Percentiles rank a stretch among this genome's conserved stretches.
Conservation (phyloP, 2,797 vertebrate species). For the Rachycentron canadum region DNA sequence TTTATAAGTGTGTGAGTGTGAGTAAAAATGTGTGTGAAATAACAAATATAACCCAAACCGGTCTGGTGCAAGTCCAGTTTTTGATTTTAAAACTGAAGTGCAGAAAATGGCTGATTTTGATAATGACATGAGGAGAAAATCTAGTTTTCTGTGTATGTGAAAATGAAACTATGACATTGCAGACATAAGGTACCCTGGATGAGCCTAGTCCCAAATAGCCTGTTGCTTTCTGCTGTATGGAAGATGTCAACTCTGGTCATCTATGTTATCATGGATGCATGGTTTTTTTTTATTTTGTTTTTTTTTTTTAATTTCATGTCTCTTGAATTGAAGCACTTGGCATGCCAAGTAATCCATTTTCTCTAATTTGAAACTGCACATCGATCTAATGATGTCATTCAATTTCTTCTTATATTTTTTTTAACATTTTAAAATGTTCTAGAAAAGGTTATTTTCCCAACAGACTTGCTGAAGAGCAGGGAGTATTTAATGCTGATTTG, state of each 20-base stretch:
- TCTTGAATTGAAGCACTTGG: too few species aligned
- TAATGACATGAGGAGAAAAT: neutral
- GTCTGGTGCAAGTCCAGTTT: neutral
- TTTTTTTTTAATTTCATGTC: too few species aligned
- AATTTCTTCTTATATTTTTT: neutral
- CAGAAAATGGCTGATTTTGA: too few species aligned
- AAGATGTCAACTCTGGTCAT: neutral
- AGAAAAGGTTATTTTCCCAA: neutral
- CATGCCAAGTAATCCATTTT: too few species aligned
- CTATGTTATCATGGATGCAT: too few species aligned
- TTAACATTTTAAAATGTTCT: neutral
- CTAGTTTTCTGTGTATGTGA: neutral
- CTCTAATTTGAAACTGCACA: neutral
- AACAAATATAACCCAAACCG: neutral
- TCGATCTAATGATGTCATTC: neutral
- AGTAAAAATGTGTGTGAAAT: neutral
- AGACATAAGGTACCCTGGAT: neutral
- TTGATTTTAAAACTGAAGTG: neutral
- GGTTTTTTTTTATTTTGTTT: too few species aligned
- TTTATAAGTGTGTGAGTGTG: too few species aligned
- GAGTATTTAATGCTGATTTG: neutral
- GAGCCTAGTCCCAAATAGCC: neutral
- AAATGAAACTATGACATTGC: conserved; percentile 21
- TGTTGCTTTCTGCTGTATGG: neutral
- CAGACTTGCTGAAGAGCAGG: too few species aligned